Conservation (phyloP, 1,140 invertebrate genomes). For the Akabosia matsudoensis region DNA sequence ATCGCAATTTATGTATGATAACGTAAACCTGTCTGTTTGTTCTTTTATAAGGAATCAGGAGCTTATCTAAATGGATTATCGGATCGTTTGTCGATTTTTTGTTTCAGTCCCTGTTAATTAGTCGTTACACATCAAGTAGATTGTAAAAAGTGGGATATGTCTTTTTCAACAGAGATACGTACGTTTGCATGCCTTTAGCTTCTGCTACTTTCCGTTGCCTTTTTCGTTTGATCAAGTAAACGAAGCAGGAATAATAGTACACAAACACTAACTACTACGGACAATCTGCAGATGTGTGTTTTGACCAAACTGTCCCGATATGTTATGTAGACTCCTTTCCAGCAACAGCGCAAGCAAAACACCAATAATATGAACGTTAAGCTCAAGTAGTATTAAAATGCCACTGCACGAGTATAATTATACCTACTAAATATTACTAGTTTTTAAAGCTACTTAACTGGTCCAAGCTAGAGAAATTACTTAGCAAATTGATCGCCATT, state of each 20-base stretch:
- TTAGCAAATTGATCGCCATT: not conserved
- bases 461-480: not conserved
- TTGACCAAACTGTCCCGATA: not conserved
- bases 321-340: not conserved
- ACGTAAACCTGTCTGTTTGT: too few species aligned
- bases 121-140: too few species aligned
- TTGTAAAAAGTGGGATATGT: too few species aligned
- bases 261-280: not conserved
- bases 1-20: too few species aligned
- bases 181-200: too few species aligned
- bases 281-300: constrained; percentile 2
- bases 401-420: not conserved
- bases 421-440: not conserved
- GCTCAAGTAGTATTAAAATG: not conserved
- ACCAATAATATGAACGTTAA: not conserved
- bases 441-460: not conserved
- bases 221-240: too few species aligned
- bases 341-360: not conserved
- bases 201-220: too few species aligned
- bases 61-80: too few species aligned
- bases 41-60: too few species aligned
- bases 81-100: too few species aligned
- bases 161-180: too few species aligned
- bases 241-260: not conserved
- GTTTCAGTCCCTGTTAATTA: too few species aligned